Evolutionary conservation across 2,888 invertebrate genomes (phyloP).

Genomic region (Epirrita christyi): DNA sequence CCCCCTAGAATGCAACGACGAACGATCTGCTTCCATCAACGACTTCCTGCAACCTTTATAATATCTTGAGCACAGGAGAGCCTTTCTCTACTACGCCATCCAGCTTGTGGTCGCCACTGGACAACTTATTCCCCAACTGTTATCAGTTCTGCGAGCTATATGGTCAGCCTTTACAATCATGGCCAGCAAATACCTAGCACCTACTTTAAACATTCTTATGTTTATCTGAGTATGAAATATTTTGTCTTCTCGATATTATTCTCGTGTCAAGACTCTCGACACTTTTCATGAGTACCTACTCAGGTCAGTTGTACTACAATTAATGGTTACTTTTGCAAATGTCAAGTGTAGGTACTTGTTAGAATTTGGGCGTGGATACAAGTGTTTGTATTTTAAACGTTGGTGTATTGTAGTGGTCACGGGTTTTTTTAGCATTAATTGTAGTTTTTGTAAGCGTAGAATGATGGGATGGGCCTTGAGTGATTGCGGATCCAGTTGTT

Average conservation of each 20-base stretch:
- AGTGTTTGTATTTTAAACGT: slow-evolving; percentile 35
- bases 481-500: slow-evolving; percentile 9
- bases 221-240: slow-evolving; percentile 10
- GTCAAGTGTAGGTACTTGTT: slow-evolving; percentile 35
- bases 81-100: no score
- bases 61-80: no score
- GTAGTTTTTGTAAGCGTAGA: slow-evolving; percentile 1
- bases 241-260: slow-evolving; percentile 24
- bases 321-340: slow-evolving; percentile 41
- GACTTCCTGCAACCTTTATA: no score
- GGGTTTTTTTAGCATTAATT: slow-evolving; percentile 22
- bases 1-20: no score
- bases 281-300: slow-evolving; percentile 32
- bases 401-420: slow-evolving; percentile 9
- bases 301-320: slow-evolving; percentile 34
- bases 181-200: no score
- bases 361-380: slow-evolving; percentile 32
- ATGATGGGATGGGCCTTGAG: background rate
- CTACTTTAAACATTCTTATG: slow-evolving; percentile 1
- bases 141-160: no score
- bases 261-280: slow-evolving; percentile 33
- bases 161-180: no score
- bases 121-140: no score
- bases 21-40: no score
- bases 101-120: no score